Evolutionary conservation across 1,140 invertebrate genomes (phyloP).

Genomic region (Chironomus tepperi): DNA sequence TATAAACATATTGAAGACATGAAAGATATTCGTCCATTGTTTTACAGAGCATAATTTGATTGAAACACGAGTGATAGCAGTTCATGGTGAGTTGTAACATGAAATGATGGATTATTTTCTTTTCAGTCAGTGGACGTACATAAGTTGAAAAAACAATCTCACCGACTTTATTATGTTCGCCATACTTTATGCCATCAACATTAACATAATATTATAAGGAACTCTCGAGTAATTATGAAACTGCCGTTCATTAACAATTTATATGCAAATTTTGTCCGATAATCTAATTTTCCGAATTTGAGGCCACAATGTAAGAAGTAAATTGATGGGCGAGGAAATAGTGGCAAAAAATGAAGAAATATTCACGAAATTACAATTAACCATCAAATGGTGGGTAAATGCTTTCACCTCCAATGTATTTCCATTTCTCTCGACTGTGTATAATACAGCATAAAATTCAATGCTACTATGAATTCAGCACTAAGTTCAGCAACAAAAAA

Average conservation of each 20-base stretch:
- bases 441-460: too few species aligned
- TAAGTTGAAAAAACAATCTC: not conserved
- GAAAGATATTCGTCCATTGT: not conserved
- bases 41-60: not conserved
- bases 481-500: not conserved
- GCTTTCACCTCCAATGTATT: not conserved
- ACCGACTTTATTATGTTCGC: not conserved
- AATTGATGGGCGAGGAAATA: not conserved
- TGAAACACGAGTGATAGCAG: slow-evolving; percentile 6
- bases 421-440: too few species aligned
- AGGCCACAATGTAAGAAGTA: not conserved
- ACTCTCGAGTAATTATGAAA: not conserved
- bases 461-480: too few species aligned
- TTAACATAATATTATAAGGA: not conserved
- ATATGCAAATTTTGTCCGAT: slow-evolving; percentile 8
- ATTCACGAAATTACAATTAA: slow-evolving; percentile 10
- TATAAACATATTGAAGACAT: too few species aligned
- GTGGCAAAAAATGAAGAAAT: not conserved
- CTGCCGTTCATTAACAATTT: slow-evolving; percentile 13
- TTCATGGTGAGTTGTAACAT: not conserved
- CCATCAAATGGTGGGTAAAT: slow-evolving; percentile 7
- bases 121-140: not conserved
- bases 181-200: not conserved
- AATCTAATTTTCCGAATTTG: slow-evolving; percentile 9
- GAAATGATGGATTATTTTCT: slow-evolving; percentile 6